Percentiles rank a stretch among this genome's conserved stretches.
These are phyloP conservation scores for Myotis findleyi DNA, from an alignment of 2,797 vertebrate species.

Conservation along the genomic window DNA sequence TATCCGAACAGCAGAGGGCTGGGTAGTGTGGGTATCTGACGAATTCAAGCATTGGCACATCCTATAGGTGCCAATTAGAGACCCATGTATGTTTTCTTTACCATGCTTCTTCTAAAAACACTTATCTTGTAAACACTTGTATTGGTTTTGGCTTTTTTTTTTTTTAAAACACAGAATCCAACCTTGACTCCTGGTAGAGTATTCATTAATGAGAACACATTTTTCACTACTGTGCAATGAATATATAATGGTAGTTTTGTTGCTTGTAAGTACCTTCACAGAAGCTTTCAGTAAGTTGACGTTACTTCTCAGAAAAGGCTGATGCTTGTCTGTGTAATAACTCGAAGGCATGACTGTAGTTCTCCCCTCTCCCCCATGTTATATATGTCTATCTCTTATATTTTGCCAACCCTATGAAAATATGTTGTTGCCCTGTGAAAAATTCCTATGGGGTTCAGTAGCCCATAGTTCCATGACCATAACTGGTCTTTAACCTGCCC, in stretches of 20 bases:
- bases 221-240: not conserved
- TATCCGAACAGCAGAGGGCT: not conserved
- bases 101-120: not conserved
- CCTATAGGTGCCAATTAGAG: not conserved
- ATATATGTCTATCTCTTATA: not conserved
- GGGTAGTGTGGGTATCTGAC: not conserved
- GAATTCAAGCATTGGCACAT: not conserved
- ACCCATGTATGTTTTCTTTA: not conserved
- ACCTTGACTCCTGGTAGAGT: not conserved
- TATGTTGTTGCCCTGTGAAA: not conserved
- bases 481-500: not conserved
- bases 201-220: slow-evolving; percentile 8
- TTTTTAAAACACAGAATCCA: not conserved
- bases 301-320: slow-evolving; percentile 14
- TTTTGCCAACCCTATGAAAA: not conserved
- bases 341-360: not conserved
- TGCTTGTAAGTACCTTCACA: not conserved
- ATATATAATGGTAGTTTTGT: slow-evolving; percentile 29
- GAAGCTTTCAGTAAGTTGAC: not conserved
- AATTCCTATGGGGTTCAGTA: not conserved
- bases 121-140: slow-evolving; percentile 1
- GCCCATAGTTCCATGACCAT: not conserved
- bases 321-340: not conserved
- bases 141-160: not conserved
- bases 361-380: not conserved